Percentiles rank a stretch among this genome's conserved stretches.
Conservation (phyloP, 2,888 invertebrate species). For the Flabesymbios commensalis region DNA sequence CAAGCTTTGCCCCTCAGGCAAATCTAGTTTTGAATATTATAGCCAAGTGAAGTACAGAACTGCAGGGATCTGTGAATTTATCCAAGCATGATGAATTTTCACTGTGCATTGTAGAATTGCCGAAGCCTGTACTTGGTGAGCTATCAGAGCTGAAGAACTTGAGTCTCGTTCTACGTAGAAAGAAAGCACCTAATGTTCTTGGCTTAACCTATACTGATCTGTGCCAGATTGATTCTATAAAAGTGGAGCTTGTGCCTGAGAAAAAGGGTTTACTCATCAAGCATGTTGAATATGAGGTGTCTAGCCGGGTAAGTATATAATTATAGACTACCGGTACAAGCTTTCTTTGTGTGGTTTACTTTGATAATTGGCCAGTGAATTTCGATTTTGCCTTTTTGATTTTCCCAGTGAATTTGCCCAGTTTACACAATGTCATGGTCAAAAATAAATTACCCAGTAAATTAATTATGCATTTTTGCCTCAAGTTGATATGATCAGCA, state of each 20-base stretch:
- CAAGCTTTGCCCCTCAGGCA: no score
- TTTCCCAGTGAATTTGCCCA: no score
- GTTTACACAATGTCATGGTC: no score
- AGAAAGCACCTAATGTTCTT: slow-evolving; percentile 54
- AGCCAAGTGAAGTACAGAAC: no score
- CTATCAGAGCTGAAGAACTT: slow-evolving; percentile 51
- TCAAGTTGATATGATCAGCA: no score
- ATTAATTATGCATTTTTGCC: no score
- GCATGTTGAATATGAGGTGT: slow-evolving; percentile 63
- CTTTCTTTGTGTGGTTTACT: neutral
- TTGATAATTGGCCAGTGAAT: no score
- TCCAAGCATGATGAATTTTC: no score
- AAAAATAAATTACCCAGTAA: no score
- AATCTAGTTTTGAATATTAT: no score
- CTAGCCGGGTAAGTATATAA: slow-evolving; percentile 53
- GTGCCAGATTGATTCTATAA: slow-evolving; percentile 56
- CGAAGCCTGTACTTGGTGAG: slow-evolving; percentile 59
- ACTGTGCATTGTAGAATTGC: slow-evolving; percentile 60
- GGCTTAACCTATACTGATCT: slow-evolving; percentile 57
- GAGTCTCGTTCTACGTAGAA: slow-evolving; percentile 46
- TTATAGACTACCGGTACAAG: neutral
- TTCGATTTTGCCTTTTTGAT: no score
- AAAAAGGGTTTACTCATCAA: slow-evolving; percentile 62
- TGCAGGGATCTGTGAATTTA: no score
- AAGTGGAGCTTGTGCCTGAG: slow-evolving; percentile 61